Base-by-base conservation (phyloP, 2,888 invertebrate species). In the Nemapogon koenigi region DNA sequence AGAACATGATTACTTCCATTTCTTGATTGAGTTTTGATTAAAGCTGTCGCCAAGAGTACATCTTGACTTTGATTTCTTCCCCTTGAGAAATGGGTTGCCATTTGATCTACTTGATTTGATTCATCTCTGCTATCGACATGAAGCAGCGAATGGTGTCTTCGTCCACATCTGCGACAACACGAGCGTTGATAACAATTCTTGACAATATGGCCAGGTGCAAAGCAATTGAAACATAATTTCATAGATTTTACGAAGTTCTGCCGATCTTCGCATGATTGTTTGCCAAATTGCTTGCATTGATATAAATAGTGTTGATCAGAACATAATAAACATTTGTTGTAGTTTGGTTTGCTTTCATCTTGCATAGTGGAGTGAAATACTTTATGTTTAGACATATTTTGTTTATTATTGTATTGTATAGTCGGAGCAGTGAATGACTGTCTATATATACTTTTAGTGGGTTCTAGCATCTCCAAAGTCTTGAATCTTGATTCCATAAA, bases 1-100 rank as follows among this genome's bases (percentile, higher is more conserved):
- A 48, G 8, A 3, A 37, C 25, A 10, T 43, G 42, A 14, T 1
- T 19, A 16, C 33, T 13, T 10, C 41, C 46, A 15, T 16, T 30
- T 22, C 37, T 42, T 3, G 47, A 46, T 32, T 43, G 26, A 18
- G 45, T 43, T 15, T 47, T 39, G 16, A 51, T 42, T 17, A 49
- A 13, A 10, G 52, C 51, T 4, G 49, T 52, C 6, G 50, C 48
- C 32, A 52, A 41, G 37, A 54, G 39, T 11, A 49, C 47, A 28
- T 46, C 33, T 13, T 31, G 46, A 29, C 40, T 41, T 1, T 7
- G 11, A 19, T 17, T 2, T 3, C 17, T 37, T 2, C n/a, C 22
- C 28, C 14, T 26, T n/a, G 39, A 28, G 18, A 41, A 39, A 36
- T 40, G 32, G 11, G 33, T 18, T 11, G 22, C 35, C n/a, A 40